Base-by-base conservation (phyloP, 1,140 invertebrate genomes). In the Phymorhynchus buccinoides region DNA sequence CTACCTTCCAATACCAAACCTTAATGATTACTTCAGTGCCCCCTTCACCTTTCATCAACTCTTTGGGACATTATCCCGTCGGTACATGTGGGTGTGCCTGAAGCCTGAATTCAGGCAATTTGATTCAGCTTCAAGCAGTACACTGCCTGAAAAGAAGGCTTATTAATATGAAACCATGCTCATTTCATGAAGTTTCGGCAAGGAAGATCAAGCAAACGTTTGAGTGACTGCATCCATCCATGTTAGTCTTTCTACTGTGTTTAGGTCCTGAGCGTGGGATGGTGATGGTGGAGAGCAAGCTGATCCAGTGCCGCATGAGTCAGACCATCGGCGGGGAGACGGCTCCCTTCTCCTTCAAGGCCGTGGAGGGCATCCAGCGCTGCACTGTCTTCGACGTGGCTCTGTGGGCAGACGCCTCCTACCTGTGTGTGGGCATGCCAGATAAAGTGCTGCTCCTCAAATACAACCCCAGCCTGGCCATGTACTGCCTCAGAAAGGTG, bases 361-460 rank as follows among this genome's bases (percentile, higher is more conserved):
- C 94, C 90, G 77, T 92, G 0, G 89, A 92, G 14, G 93, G 94
- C 77, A 90, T 95, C 6, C 94, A 94, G 77, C 94, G 94, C 87
- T 96, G 96, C 86, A 96, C 96, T 87, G 92, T 96, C 30, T 94
- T 96, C 92, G 89, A 90, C 56, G 88, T 94, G 94, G 87, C 91
- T 93, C 32, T 94, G 94, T 85, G 92, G 91, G 89, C 88, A 18
- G 89, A 91, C 41, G 89, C 88, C 44, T 85, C 90, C 16, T 94
- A 92, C 84, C 83, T 96, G 83, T 96, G 94, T 89, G 95, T 95
- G 3, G 96, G 96, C 1, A 96, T 96, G 22, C 93, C 94, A 1
- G 95, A 95, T 48, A 95, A 95, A 84, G 94, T 97, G 16, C 62
- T 90, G n/a, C 79, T 94, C 2, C 89, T 93, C 86, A 93, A 92